Base-by-base conservation (phyloP, 2,888 invertebrate species). In the Endotricha flammealis region DNA sequence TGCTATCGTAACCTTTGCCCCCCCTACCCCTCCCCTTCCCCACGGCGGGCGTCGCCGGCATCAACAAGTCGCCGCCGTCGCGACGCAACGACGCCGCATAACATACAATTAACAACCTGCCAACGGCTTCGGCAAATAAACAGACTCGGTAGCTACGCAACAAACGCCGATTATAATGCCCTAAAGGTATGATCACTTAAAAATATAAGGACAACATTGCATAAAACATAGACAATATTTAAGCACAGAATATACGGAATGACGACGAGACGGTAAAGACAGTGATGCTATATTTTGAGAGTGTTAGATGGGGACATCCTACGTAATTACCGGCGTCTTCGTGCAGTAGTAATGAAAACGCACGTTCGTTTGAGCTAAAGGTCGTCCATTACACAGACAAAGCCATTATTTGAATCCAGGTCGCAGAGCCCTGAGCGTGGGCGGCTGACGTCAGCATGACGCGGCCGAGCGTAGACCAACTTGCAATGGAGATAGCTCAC, bases 21-120 rank as follows among this genome's bases (percentile, higher is more conserved):
- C 27, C 12, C 8, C 3, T 7, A 8, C 5, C 8, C 27, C 10
- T 10, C 27, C 5, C 8, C 27, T 7, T 10, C 27, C 12, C 4
- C 27, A 2, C 3, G 14, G 27, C 29, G 22, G 29, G 12, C 33
- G 35, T 37, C 34, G 39, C 25, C 33, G 34, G 38, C 33, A 51
- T 44, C 55, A 59, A 57, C 57, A 57, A 54, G 55, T 59, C 35
- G 29, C 23, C 35, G 29, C 23, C 43, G 42, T 24, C 47, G 48
- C 46, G 46, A 34, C 46, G 37, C 27, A 22, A 29, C 42, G 42
- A 13, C 49, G 44, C 37, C 46, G 37, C 35, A 29, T 22, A 12
- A 17, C 10, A n/a, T n/a, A 12, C 27, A 35, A 35, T 35, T 29
- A 29, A 33, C 32, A 25, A 11, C 16, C 24, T 11, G 12, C 22